Evolutionary conservation across 2,888 invertebrate species (phyloP).

Genomic region (Tanypteryx hageni): DNA sequence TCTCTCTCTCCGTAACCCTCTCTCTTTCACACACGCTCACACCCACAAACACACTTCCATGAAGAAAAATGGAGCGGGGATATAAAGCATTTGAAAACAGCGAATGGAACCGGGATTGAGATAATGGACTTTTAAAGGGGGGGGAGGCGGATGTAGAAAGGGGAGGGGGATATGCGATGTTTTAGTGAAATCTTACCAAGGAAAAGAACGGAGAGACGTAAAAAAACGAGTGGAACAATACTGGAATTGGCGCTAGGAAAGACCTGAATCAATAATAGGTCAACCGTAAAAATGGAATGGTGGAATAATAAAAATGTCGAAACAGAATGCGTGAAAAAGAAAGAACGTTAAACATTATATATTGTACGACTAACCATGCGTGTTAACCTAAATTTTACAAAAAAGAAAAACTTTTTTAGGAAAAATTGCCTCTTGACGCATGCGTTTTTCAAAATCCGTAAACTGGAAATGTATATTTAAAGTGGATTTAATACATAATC

Average conservation of each 20-base stretch:
- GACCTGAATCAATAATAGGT: not conserved
- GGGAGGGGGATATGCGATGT: not conserved
- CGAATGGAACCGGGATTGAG: not conserved
- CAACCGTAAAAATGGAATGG: not conserved
- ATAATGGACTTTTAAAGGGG: not conserved
- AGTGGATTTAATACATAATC: too few species aligned
- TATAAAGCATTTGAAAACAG: constrained; percentile 9
- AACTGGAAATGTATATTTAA: too few species aligned
- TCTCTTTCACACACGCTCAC: not conserved
- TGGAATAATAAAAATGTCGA: not conserved
- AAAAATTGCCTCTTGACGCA: too few species aligned
- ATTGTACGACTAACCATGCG: too few species aligned
- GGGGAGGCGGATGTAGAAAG: not conserved
- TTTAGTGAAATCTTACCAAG: not conserved
- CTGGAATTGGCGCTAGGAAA: not conserved
- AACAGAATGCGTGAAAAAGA: not conserved
- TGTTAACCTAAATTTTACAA: too few species aligned
- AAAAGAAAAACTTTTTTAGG: too few species aligned
- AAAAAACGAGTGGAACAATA: too few species aligned
- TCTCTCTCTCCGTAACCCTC: not conserved
- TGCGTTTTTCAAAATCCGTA: too few species aligned
- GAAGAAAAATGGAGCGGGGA: constrained; percentile 25
- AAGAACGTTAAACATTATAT: too few species aligned
- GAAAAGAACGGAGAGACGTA: too few species aligned
- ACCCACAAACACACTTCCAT: not conserved